Evolutionary conservation across 2,797 vertebrate species (phyloP).

Genomic region (Squalus acanthias): DNA sequence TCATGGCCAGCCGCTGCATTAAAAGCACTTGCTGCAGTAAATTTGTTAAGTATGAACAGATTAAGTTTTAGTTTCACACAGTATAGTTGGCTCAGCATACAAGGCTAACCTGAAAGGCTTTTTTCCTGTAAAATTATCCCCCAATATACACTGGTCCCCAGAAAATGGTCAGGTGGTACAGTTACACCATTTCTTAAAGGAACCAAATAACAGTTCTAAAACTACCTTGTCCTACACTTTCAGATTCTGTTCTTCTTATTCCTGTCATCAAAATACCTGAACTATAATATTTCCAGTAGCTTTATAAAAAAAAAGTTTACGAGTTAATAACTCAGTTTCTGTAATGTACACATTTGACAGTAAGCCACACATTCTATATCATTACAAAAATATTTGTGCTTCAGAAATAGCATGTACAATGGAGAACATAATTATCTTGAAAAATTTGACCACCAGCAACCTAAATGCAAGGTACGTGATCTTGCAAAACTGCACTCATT

Average conservation of each 20-base stretch:
- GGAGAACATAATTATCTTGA: too few relatives aligned
- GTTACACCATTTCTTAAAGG: background rate
- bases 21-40: background rate
- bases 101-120: background rate
- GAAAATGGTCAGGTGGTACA: background rate
- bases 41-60: background rate
- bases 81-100: background rate
- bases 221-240: background rate
- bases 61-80: background rate
- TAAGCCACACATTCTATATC: background rate
- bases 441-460: too few relatives aligned
- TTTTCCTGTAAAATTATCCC: background rate
- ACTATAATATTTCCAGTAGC: background rate
- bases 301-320: background rate
- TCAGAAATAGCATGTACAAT: background rate
- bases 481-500: background rate
- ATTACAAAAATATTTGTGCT: background rate
- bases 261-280: background rate
- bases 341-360: background rate
- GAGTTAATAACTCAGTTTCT: background rate
- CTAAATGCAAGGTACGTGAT: background rate
- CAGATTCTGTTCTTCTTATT: background rate
- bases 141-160: background rate
- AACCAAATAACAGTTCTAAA: background rate
- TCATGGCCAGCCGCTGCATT: background rate